Conservation (phyloP, 2,888 invertebrate species). For the Drosophila rubida region DNA sequence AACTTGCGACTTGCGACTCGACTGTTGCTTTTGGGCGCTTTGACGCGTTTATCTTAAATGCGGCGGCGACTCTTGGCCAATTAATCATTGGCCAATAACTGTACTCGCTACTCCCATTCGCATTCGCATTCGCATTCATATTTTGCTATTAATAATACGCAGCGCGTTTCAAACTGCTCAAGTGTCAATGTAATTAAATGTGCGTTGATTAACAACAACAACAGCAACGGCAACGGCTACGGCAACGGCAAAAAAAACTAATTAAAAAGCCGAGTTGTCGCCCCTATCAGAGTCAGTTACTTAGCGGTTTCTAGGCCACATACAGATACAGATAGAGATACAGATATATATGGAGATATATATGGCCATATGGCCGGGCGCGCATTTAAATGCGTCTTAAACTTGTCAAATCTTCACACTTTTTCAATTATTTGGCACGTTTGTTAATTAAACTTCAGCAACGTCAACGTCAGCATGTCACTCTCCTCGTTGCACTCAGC, state of each 20-base stretch:
- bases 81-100: slow-evolving; percentile 30
- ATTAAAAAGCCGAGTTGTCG: slow-evolving; percentile 67
- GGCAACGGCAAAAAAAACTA: slow-evolving; percentile 46
- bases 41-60: slow-evolving; percentile 17
- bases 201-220: slow-evolving; percentile 50
- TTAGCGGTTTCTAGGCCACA: slow-evolving; percentile 67
- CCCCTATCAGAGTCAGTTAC: slow-evolving; percentile 13
- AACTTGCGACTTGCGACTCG: background rate
- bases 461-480: slow-evolving; percentile 66
- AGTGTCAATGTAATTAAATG: slow-evolving; percentile 69
- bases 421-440: slow-evolving; percentile 83
- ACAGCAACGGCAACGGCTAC: too few species aligned
- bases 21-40: background rate
- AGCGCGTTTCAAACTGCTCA: slow-evolving; percentile 41
- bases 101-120: slow-evolving; percentile 1
- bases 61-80: slow-evolving; percentile 40
- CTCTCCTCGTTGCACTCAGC: slow-evolving; percentile 36
- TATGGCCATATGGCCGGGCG: background rate
- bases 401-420: slow-evolving; percentile 84
- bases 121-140: background rate
- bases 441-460: slow-evolving; percentile 83
- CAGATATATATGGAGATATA: too few species aligned
- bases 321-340: too few species aligned
- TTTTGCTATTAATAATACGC: slow-evolving; percentile 39
- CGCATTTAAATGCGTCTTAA: slow-evolving; percentile 79